Evolutionary conservation across 2,888 invertebrate genomes (phyloP), one percentile per base, ranked within the genome.

Genomic region (Eremobia ochroleuca): DNA sequence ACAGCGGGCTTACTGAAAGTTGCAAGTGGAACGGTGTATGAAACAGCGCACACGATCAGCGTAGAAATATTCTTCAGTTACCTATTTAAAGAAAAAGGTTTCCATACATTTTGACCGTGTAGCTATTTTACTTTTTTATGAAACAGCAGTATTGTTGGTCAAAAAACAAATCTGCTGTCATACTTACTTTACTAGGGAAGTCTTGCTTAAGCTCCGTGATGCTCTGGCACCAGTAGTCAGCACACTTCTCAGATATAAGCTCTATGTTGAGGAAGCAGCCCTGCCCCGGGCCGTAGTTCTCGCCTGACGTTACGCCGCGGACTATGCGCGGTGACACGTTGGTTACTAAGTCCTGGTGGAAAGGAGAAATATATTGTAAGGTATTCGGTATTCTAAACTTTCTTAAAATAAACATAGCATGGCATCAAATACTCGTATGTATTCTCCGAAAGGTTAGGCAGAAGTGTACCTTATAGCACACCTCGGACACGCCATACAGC

Each of bases 241-340:
- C 98, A 37, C 98, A 98, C 95, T 99, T 99, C 96, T 99, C 99
- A 0, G 99, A 99, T 92, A 99, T 99, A 28, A 99, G 97, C 94
- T 99, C 99, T 87, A 99, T 99, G 94, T 99, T 99, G 37, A 99
- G 97, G 96, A 99, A 99, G 5, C 99, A 98, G 15, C 99, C 98
- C 95, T 99, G 99, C n/a, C 99, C 99, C 0, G 99, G 99, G 0
- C 99, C 99, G 94, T 97, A 99, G 90, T 97, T 97, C 90, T 99
- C 98, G 0, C 99, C 99, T 0, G 99, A 98, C 0, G 99, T 99
- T 1, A 98, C 98, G 21, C 99, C 99, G 74, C 99, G 97, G 0
- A 99, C 98, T 88, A 99, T 99, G 77, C 99, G 98, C 0, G 99
- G 99, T 0, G 99, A 99, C 0, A 99, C 99, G 94, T 99, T 99